These are phyloP conservation scores for Ernsta delagoae DNA, from an alignment of 2,888 invertebrate species.

Conservation along the genomic window DNA sequence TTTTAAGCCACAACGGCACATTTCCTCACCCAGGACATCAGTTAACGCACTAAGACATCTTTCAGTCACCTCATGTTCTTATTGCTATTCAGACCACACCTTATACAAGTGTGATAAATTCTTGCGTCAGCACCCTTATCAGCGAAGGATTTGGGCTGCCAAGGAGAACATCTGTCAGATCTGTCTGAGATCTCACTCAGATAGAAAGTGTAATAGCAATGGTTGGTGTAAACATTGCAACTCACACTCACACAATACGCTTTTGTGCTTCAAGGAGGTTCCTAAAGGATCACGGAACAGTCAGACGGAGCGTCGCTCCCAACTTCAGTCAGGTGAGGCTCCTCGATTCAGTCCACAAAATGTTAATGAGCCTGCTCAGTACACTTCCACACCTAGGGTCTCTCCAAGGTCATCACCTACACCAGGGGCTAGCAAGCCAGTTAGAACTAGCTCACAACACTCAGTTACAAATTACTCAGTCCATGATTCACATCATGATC, in stretches of 20 bases:
- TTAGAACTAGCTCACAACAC: not conserved
- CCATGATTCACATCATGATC: not conserved
- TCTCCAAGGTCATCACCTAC: constrained; percentile 4
- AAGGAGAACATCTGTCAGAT: constrained; percentile 9
- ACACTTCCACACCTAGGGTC: not conserved
- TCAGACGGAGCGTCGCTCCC: not conserved
- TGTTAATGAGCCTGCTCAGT: not conserved
- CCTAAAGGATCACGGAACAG: not conserved
- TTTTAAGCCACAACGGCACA: not conserved
- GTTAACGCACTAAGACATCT: not conserved
- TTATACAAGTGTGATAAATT: constrained; percentile 13
- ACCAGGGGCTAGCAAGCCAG: not conserved
- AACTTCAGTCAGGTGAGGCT: not conserved
- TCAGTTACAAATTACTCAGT: not conserved
- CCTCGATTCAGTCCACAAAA: not conserved
- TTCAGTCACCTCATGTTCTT: constrained; percentile 3
- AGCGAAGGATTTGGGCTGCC: constrained; percentile 11
- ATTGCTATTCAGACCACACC: not conserved
- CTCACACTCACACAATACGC: not conserved
- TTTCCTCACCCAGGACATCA: not conserved
- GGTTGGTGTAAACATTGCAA: constrained; percentile 4
- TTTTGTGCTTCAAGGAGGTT: not conserved
- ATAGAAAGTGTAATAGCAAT: not conserved
- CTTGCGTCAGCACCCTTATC: constrained; percentile 4
- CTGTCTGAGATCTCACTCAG: not conserved